A percentile compares a stretch with the other conserved stretches of the same genome.
phyloP scores from a whole-genome alignment of 1,140 invertebrate genomes.

The Oryctes rhinoceros region DNA sequence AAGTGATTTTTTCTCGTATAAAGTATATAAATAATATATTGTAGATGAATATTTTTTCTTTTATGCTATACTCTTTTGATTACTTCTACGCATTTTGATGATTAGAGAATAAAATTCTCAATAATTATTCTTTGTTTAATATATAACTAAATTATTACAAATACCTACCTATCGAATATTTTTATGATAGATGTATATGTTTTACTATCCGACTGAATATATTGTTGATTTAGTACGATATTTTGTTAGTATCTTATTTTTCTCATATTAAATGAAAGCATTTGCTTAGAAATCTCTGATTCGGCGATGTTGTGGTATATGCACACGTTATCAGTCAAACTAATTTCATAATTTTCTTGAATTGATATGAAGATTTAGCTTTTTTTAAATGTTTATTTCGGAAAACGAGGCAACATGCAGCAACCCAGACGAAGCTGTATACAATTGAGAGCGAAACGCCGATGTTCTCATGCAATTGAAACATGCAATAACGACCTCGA shows the following conservation, averaged over 20 bases:
- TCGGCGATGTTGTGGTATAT: neutral
- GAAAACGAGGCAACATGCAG: too few species aligned
- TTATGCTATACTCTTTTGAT: constrained; percentile 24
- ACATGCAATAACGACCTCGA: too few species aligned
- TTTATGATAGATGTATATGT: constrained; percentile 23
- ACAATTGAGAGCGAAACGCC: too few species aligned
- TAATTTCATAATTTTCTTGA: too few species aligned
- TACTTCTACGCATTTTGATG: constrained; percentile 37
- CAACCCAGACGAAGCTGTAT: too few species aligned
- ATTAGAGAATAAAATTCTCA: constrained; percentile 43
- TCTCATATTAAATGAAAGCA: constrained; percentile 6
- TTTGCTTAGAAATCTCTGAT: constrained; percentile 25
- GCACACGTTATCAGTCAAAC: too few species aligned
- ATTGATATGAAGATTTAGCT: too few species aligned
- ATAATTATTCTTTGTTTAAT: constrained; percentile 6
- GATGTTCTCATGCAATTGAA: too few species aligned
- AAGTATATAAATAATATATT: constrained; percentile 33
- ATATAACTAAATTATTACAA: constrained; percentile 37
- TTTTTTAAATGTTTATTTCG: too few species aligned
- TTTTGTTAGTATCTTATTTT: neutral
- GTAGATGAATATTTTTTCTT: constrained; percentile 43
- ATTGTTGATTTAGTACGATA: constrained; percentile 12
- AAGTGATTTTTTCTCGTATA: constrained; percentile 44
- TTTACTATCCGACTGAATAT: constrained; percentile 38
- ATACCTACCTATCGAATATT: constrained; percentile 5